A percentile compares a stretch with the other conserved stretches of the same genome.
phyloP scores from a whole-genome alignment of 2,888 invertebrate species.

The Folsomia manolachei region DNA sequence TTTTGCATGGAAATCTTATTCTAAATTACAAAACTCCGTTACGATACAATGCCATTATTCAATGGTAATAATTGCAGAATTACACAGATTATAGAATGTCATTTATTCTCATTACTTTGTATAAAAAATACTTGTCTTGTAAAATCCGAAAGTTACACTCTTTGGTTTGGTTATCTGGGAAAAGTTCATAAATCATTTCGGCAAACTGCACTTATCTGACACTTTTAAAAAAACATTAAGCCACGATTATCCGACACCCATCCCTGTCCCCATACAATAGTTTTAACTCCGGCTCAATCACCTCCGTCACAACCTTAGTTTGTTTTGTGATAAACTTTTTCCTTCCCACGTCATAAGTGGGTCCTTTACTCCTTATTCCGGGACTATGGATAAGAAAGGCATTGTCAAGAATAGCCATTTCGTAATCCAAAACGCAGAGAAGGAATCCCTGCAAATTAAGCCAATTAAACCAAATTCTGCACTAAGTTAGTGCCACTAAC shows the following conservation, averaged over 20 bases:
- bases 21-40: no score
- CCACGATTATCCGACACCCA: constrained; percentile 67
- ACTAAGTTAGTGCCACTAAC: background rate
- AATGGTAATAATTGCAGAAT: no score
- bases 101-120: no score
- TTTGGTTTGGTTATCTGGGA: no score
- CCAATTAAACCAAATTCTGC: background rate
- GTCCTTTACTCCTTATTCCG: constrained; percentile 12
- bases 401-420: constrained; percentile 18
- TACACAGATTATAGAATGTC: no score
- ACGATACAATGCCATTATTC: no score
- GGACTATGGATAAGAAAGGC: constrained; percentile 18
- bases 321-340: constrained; percentile 67
- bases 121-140: no score
- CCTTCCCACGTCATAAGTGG: background rate
- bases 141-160: no score
- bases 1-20: no score
- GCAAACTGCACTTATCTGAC: no score
- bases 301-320: constrained; percentile 53
- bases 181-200: no score
- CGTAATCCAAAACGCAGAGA: constrained; percentile 18
- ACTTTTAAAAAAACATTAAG: background rate
- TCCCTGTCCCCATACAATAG: constrained; percentile 74
- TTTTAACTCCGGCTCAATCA: constrained; percentile 78
- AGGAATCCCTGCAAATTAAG: constrained; percentile 8